Percentiles rank a stretch among this genome's conserved stretches.
These are phyloP conservation scores for Pasiphila rectangulata DNA, from an alignment of 2,888 invertebrate genomes.

Conservation along the genomic window DNA sequence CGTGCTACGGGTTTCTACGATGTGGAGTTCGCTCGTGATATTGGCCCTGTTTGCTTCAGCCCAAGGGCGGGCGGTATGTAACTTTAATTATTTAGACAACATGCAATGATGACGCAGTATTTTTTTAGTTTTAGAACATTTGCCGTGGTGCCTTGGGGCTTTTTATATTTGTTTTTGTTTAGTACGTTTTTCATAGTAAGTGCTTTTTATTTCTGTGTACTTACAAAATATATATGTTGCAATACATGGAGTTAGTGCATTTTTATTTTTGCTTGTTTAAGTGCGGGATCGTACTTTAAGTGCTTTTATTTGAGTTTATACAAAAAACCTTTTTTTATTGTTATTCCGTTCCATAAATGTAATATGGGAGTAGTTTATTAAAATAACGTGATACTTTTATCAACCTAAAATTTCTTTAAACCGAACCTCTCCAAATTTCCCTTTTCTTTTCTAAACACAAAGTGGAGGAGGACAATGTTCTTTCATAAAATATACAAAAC, in stretches of 20 bases:
- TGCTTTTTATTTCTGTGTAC: too few relatives aligned
- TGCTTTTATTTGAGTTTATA: not conserved
- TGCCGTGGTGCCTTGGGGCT: not conserved
- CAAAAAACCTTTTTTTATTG: too few relatives aligned
- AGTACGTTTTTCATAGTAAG: not conserved
- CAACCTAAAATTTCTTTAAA: too few relatives aligned
- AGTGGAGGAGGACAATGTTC: not conserved
- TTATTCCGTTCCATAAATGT: too few relatives aligned
- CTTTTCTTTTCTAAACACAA: too few relatives aligned
- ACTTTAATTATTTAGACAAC: conserved; percentile 19
- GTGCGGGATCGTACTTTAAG: not conserved
- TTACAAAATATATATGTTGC: too few relatives aligned
- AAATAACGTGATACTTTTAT: too few relatives aligned
- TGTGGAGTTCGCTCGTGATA: conserved; percentile 65
- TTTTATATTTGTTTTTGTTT: not conserved
- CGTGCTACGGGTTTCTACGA: conserved; percentile 48
- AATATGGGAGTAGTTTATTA: too few relatives aligned
- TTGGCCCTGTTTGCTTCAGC: conserved; percentile 67
- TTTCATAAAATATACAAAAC: not conserved
- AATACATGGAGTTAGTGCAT: too few relatives aligned
- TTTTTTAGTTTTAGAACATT: not conserved
- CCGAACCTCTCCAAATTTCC: too few relatives aligned
- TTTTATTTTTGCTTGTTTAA: not conserved
- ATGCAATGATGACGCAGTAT: conserved; percentile 17
- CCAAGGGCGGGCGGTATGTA: conserved; percentile 73